Conservation (phyloP, 92 coral and sea anemone species). For the Siderastrea siderea region DNA sequence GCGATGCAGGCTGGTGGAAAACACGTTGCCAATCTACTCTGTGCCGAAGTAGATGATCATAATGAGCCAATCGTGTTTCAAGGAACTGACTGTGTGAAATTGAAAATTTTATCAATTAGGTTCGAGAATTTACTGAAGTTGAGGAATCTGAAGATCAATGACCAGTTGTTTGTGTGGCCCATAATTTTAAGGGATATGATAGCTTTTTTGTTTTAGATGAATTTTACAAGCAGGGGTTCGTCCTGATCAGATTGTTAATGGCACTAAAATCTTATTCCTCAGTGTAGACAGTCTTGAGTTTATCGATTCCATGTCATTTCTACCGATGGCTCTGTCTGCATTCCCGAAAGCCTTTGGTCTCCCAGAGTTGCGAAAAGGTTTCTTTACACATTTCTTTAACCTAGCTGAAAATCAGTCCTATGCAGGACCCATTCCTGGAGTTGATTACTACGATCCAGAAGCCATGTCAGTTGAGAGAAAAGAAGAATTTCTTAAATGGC, state of each 20-base stretch:
- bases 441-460: conserved; percentile 1
- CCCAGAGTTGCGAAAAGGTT: conserved; percentile 15
- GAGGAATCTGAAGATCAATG: neutral
- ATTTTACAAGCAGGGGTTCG: neutral
- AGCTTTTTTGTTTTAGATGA: neutral
- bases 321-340: too few relatives aligned
- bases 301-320: too few relatives aligned
- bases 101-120: neutral
- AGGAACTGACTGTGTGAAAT: neutral
- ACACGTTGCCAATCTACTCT: neutral
- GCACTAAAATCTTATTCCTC: neutral
- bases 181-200: neutral
- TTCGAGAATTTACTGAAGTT: too few relatives aligned
- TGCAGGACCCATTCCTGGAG: conserved; percentile 11
- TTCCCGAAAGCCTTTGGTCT: conserved; percentile 49
- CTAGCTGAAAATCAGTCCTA: conserved; percentile 4
- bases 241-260: neutral
- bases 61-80: neutral
- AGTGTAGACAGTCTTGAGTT: too few relatives aligned
- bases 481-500: conserved; percentile 8
- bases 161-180: neutral
- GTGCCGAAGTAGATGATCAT: neutral
- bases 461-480: neutral
- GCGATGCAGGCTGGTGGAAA: neutral
- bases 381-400: conserved; percentile 49